A percentile compares a stretch with the other conserved stretches of the same genome.
Conservation (phyloP, 2,797 vertebrate genomes). For the Notolabrus celidotus region DNA sequence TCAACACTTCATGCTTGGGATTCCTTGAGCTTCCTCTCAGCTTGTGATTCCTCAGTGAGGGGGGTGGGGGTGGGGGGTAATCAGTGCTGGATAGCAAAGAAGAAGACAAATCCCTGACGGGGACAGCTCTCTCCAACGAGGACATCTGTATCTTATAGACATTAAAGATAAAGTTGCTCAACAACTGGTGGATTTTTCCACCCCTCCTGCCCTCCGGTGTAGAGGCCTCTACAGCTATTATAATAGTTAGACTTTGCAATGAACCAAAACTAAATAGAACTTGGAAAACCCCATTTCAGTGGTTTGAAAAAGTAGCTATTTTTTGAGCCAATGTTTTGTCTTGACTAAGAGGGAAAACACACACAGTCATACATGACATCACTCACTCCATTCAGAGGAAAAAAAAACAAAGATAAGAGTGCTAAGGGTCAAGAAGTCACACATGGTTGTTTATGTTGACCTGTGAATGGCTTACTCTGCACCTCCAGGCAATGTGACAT, state of each 20-base stretch:
- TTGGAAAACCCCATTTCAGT: not conserved
- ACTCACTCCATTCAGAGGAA: not conserved
- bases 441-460: constrained; percentile 39
- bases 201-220: not conserved
- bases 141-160: constrained; percentile 77
- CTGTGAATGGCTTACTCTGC: constrained; percentile 27
- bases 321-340: not conserved
- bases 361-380: not conserved
- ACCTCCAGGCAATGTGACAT: constrained; percentile 26
- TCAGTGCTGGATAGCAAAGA: constrained; percentile 71
- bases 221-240: not conserved
- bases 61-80: constrained; percentile 49
- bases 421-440: constrained; percentile 16
- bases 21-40: constrained; percentile 82
- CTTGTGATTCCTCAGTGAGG: constrained; percentile 65
- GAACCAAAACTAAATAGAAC: not conserved
- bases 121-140: constrained; percentile 59
- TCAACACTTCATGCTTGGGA: constrained; percentile 82
- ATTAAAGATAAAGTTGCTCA: constrained; percentile 65
- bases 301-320: not conserved
- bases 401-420: constrained; percentile 11
- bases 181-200: constrained; percentile 44
- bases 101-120: constrained; percentile 60
- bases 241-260: not conserved
- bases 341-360: not conserved